A percentile compares a stretch with the other conserved stretches of the same genome.
Conservation (phyloP, 2,113 vertebrate species). For the Epinephelus cyanopodus region DNA sequence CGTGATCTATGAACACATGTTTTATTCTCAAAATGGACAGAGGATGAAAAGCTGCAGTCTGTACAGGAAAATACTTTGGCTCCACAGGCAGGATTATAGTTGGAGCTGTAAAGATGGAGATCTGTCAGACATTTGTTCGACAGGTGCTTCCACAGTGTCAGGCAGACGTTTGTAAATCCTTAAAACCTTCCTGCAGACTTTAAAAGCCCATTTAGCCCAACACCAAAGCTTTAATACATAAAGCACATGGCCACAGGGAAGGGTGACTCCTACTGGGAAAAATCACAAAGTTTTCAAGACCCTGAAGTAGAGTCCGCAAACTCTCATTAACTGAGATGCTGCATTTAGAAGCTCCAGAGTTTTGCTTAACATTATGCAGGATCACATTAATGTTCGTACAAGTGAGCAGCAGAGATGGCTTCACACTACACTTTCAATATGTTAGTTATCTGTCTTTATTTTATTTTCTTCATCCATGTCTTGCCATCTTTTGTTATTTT, state of each 20-base stretch:
- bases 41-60: neutral
- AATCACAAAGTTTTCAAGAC: neutral
- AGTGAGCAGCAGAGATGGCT: neutral
- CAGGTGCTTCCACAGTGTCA: conserved; percentile 39
- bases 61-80: neutral
- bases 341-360: neutral
- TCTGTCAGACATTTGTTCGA: conserved; percentile 28
- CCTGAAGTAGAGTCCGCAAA: neutral
- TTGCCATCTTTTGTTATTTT: no score
- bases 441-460: no score
- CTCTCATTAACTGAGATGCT: neutral
- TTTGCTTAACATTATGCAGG: no score
- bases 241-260: conserved; percentile 32
- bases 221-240: neutral
- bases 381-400: neutral
- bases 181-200: neutral
- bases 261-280: conserved; percentile 58
- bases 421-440: neutral
- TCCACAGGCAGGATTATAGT: neutral
- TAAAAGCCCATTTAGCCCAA: conserved; percentile 10
- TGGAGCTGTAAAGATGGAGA: conserved; percentile 10
- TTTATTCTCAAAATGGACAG: neutral
- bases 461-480: no score
- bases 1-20: neutral
- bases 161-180: neutral